Evolutionary conservation across 2,113 vertebrate genomes (phyloP).

Genomic region (Astatotilapia flaviijosephi): DNA sequence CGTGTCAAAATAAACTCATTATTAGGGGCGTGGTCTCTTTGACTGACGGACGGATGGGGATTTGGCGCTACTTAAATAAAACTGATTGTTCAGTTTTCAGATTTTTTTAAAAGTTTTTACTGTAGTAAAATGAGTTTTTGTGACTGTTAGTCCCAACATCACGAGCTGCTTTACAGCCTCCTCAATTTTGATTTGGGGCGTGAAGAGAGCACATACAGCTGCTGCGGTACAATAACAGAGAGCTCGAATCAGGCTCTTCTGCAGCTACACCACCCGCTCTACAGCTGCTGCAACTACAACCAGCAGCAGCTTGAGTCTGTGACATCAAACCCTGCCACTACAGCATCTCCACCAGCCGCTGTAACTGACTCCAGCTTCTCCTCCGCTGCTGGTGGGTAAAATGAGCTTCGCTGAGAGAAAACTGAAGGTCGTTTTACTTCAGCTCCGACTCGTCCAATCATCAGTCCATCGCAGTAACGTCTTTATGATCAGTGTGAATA

Average conservation of each 20-base stretch:
- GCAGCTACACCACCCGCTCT: background rate
- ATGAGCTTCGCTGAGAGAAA: background rate
- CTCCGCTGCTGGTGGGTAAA: background rate
- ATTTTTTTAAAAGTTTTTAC: fast-evolving
- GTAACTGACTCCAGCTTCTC: background rate
- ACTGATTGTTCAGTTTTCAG: background rate
- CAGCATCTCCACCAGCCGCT: background rate
- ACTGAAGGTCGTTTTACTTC: background rate
- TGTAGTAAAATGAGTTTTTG: background rate
- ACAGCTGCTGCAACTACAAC: background rate
- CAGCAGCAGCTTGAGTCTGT: background rate
- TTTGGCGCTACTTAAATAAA: background rate
- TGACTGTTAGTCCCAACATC: background rate
- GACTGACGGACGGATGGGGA: background rate
- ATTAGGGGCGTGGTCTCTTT: background rate
- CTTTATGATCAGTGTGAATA: background rate
- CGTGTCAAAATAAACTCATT: background rate
- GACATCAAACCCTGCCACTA: background rate
- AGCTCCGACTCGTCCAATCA: background rate
- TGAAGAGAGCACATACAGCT: background rate
- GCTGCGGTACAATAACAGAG: background rate
- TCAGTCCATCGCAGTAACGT: background rate
- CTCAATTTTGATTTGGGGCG: background rate
- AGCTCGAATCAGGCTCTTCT: background rate
- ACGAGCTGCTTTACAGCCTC: background rate